These are phyloP conservation scores for Entomyzon cyanotis DNA, from an alignment of 2,113 vertebrate species.

Conservation along the genomic window DNA sequence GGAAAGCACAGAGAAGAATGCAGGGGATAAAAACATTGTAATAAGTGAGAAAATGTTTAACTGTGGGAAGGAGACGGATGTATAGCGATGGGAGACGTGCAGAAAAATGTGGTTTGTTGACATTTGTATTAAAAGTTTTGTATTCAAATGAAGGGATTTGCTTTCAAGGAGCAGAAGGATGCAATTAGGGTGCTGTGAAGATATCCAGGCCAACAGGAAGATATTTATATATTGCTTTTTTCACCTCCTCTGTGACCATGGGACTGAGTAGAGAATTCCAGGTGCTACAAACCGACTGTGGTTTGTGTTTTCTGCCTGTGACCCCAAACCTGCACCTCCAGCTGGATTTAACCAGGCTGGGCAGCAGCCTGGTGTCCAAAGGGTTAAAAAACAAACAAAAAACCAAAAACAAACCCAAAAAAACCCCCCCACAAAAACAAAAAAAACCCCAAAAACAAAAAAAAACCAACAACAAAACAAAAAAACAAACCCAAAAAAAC, in stretches of 20 bases:
- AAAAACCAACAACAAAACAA: too few species aligned
- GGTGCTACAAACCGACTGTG: background rate
- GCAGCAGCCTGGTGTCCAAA: background rate
- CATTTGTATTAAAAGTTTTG: accelerated
- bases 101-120: background rate
- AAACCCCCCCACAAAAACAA: background rate
- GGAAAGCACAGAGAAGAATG: constrained; percentile 24
- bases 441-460: too few species aligned
- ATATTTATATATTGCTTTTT: accelerated
- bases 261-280: background rate
- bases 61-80: constrained; percentile 41
- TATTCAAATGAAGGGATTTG: too few species aligned
- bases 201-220: accelerated
- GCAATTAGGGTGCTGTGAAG: accelerated
- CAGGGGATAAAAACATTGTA: background rate
- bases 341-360: background rate
- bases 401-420: background rate
- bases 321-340: background rate
- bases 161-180: background rate
- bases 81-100: background rate
- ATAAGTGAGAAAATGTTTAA: background rate
- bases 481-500: too few species aligned
- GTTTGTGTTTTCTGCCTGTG: background rate
- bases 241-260: background rate
- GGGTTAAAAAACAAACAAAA: too few species aligned